Evolutionary conservation across 2,797 vertebrate species (phyloP).

Genomic region (Urophycis tenuis): DNA sequence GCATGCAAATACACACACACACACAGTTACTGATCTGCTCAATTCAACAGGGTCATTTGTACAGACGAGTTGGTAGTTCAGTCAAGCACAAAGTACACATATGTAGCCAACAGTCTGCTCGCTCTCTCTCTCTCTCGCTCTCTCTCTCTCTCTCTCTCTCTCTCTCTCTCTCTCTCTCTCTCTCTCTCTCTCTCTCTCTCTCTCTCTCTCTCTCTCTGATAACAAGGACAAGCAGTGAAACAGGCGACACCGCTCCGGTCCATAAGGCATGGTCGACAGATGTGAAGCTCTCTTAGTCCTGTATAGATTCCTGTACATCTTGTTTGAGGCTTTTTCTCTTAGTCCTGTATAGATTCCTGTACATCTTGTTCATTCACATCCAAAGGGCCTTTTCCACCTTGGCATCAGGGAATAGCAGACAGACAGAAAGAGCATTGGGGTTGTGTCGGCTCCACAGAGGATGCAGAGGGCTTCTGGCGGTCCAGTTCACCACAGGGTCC

Average conservation of each 20-base stretch:
- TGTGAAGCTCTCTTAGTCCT: too few species aligned
- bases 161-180: too few species aligned
- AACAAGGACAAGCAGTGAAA: too few species aligned
- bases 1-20: background rate
- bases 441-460: background rate
- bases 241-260: too few species aligned
- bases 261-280: too few species aligned
- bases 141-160: background rate
- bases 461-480: background rate
- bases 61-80: slow-evolving; percentile 10
- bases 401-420: background rate
- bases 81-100: slow-evolving; percentile 28
- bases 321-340: too few species aligned
- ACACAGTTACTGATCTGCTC: slow-evolving; percentile 2
- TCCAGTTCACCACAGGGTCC: too few species aligned
- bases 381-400: too few species aligned
- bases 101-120: slow-evolving; percentile 27
- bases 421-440: background rate
- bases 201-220: too few species aligned
- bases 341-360: background rate
- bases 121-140: background rate
- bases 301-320: too few species aligned
- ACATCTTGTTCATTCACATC: background rate
- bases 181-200: too few species aligned
- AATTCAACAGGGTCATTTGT: background rate